phyloP scores from a whole-genome alignment of 2,113 vertebrate species.

The Grantiella picta region DNA sequence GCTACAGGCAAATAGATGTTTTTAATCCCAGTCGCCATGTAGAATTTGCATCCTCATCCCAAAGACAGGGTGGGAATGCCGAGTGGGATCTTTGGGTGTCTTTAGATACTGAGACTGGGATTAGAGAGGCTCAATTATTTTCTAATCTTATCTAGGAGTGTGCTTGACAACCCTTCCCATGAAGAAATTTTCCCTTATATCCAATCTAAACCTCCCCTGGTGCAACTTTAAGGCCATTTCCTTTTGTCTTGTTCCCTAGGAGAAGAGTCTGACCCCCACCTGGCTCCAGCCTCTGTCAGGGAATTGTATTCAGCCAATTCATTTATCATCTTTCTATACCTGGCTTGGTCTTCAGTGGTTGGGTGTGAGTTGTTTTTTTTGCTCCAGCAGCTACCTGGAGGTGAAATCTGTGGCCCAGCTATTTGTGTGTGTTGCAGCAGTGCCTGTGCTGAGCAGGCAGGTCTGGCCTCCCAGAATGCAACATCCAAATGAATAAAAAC shows the following conservation, averaged over 20 bases:
- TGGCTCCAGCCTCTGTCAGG: neutral
- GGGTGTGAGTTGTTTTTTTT: neutral
- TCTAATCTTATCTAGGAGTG: neutral
- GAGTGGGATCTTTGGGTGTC: neutral
- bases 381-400: neutral
- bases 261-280: neutral
- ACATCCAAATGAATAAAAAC: accelerated
- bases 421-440: neutral
- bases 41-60: neutral
- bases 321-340: neutral
- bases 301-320: neutral
- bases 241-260: neutral
- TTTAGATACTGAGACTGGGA: neutral
- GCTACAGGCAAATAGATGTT: neutral
- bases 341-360: neutral
- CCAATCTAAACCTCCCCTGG: neutral
- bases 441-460: neutral
- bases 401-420: neutral
- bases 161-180: neutral
- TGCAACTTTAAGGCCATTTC: accelerated
- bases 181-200: neutral
- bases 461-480: neutral
- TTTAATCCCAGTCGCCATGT: neutral
- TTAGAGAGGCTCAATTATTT: neutral
- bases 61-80: neutral